Base-by-base conservation (phyloP, 2,113 vertebrate genomes). In the Papio anubis region DNA sequence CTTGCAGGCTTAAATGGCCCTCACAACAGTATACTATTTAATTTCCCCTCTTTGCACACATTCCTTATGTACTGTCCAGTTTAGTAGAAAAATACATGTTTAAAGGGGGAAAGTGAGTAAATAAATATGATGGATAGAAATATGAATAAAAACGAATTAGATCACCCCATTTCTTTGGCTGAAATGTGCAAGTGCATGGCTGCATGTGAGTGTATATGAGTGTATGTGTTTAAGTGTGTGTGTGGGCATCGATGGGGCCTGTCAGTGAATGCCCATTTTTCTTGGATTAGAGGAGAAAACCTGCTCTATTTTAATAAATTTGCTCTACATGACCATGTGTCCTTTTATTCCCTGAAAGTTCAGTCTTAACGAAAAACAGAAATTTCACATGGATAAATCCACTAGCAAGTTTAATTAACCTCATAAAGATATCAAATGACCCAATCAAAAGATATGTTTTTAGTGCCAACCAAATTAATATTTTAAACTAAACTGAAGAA, bases 331-430 rank as follows among this genome's bases (percentile, higher is more conserved):
- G 25, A 55, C 20, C 43, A 61, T 88, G 66, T 78, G 52, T 94
- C 40, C 66, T 88, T 92, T 75, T 66, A 10, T 43, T 73, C 43
- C 52, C 59, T 90, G 40, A 66, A 97, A 94, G 16, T 86, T 95
- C 66, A 48, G 13, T 80, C 43, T 88, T 94, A 92, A 97, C 76
- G 64, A 96, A 88, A 86, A 97, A 73, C 16, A 96, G 72, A 96
- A 94, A 96, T 82, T 97, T 88, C 50, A 84, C 72, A 68, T 79
- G 45, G 78, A 88, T 78, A 88, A 96, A 95, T 57, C 72, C 59
- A 91, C 90, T 88, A 90, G 50, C 32, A 93, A 79, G 90, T 95
- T 90, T 90, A 97, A 96, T 97, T 97, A 96, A 92, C 43, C 35
- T 90, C 88, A 80, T 87, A 86, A 92, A 95, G 72, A 92, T 92